Evolutionary conservation across 2,113 vertebrate species (phyloP).

Genomic region (Colinus virginianus): DNA sequence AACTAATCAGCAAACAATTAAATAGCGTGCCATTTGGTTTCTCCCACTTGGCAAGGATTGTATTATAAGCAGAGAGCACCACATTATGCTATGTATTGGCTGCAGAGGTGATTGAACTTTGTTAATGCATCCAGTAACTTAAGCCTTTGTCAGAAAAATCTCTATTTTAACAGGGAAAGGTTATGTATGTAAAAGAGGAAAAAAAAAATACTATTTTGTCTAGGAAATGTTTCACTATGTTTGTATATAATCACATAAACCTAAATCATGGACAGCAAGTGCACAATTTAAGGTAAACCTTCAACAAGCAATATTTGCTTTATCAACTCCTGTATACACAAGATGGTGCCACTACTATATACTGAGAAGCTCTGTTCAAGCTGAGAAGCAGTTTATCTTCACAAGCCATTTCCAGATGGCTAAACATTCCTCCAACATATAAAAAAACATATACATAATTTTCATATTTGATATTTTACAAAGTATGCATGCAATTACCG

Average conservation of each 20-base stretch:
- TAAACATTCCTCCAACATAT: not conserved
- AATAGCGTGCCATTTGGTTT: not conserved
- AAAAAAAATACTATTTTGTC: not conserved
- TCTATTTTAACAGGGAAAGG: not conserved
- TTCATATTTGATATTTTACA: not conserved
- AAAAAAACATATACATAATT: not conserved
- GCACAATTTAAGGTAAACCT: not conserved
- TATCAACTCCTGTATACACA: not conserved
- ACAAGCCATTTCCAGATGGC: not conserved
- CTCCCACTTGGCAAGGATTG: not conserved
- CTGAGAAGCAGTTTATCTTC: not conserved
- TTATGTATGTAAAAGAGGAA: not conserved
- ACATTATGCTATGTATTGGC: not conserved
- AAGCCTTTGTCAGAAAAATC: not conserved
- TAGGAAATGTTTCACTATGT: not conserved
- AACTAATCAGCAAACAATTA: not conserved
- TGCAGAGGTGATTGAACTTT: not conserved
- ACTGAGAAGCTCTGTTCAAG: not conserved
- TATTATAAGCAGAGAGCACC: not conserved
- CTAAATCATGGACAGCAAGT: not conserved
- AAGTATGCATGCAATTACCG: not conserved
- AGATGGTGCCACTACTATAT: not conserved
- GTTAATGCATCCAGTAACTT: not conserved
- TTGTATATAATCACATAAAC: not conserved
- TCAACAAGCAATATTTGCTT: not conserved